Evolutionary conservation across 2,888 invertebrate species (phyloP).

Genomic region (Branchellion lobata): DNA sequence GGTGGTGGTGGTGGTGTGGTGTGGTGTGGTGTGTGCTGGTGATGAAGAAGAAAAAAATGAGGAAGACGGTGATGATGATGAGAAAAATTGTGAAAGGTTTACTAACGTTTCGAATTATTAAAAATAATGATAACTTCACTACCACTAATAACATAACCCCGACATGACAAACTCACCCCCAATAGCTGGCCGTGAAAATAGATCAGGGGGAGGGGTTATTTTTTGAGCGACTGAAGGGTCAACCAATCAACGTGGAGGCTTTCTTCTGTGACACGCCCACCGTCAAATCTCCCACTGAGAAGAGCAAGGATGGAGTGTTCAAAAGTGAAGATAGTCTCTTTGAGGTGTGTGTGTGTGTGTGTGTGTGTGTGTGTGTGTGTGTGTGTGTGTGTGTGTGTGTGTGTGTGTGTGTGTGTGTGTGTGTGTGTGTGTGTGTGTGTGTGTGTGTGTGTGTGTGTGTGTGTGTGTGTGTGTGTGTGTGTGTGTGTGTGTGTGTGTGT

Average conservation of each 20-base stretch:
- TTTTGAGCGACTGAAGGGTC: slow-evolving; percentile 15
- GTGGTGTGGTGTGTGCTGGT: too few relatives aligned
- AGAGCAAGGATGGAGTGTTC: slow-evolving; percentile 14
- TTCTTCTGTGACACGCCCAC: slow-evolving; percentile 9
- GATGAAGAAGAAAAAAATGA: background rate
- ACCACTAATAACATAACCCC: background rate
- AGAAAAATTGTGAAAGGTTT: background rate
- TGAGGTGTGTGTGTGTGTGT: slow-evolving; percentile 5
- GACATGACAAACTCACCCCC: background rate
- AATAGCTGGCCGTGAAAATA: background rate
- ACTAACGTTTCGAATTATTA: background rate
- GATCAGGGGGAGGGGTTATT: slow-evolving; percentile 15
- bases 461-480: background rate
- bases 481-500: too few relatives aligned
- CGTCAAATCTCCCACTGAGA: slow-evolving; percentile 31
- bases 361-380: background rate
- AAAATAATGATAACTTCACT: background rate
- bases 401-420: too few relatives aligned
- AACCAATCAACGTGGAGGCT: slow-evolving; percentile 2
- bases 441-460: background rate
- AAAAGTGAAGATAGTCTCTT: slow-evolving; percentile 9
- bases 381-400: too few relatives aligned
- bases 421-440: background rate
- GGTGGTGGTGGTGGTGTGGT: too few relatives aligned
- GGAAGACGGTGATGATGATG: background rate